Evolutionary conservation across 2,797 vertebrate genomes (phyloP).

Genomic region (Xenopus petersii): DNA sequence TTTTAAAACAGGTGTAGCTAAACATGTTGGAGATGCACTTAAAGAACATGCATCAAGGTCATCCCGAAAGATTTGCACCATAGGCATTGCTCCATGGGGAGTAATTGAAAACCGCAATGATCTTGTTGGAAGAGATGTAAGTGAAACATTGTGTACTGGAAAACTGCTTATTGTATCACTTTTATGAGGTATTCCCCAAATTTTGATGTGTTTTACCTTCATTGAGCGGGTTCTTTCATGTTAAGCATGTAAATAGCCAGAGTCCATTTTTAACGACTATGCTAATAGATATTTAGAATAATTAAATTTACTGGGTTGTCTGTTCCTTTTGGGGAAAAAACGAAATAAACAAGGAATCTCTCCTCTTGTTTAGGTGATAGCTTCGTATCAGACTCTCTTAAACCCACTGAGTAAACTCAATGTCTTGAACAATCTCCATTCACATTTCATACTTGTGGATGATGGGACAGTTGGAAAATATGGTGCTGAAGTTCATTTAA

Average conservation of each 20-base stretch:
- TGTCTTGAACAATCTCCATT: slow-evolving; percentile 95
- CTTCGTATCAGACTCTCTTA: slow-evolving; percentile 93
- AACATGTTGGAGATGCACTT: slow-evolving; percentile 95
- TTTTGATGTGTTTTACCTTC: too few species aligned
- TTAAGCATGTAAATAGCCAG: too few species aligned
- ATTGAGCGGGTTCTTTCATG: too few species aligned
- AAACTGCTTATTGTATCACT: too few species aligned
- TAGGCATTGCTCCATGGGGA: slow-evolving; percentile 96
- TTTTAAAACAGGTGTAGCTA: slow-evolving; percentile 80
- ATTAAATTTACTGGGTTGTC: too few species aligned
- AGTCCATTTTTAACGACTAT: too few species aligned
- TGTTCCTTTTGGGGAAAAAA: background rate
- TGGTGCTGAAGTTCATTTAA: slow-evolving; percentile 87
- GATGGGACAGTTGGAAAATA: slow-evolving; percentile 96
- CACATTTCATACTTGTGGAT: slow-evolving; percentile 97
- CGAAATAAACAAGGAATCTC: slow-evolving; percentile 34
- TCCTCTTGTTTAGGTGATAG: slow-evolving; percentile 77
- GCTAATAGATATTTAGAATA: too few species aligned
- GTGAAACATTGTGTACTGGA: slow-evolving; percentile 49
- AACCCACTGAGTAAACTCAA: slow-evolving; percentile 97
- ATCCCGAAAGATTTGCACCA: slow-evolving; percentile 96
- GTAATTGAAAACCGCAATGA: slow-evolving; percentile 97
- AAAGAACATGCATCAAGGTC: slow-evolving; percentile 93
- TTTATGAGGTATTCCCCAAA: too few species aligned
- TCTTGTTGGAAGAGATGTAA: slow-evolving; percentile 96